Evolutionary conservation across 2,797 vertebrate species (phyloP), one percentile per base, ranked within the genome.

Genomic region (Malacoctenus gilli): DNA sequence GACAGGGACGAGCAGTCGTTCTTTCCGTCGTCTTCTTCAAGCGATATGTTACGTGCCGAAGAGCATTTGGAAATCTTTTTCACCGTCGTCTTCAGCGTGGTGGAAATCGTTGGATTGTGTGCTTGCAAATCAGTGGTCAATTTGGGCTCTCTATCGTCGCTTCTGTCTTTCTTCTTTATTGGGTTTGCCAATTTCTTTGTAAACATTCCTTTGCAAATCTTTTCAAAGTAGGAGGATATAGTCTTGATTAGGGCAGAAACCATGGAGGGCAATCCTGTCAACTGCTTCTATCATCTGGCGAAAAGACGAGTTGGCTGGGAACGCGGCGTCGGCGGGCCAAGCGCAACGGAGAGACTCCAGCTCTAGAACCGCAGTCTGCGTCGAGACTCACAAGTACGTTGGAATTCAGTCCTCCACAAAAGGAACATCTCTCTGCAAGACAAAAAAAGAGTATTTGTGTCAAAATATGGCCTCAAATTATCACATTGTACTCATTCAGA

Each of bases 121-220:
- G 77, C 83, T 85, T 92, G 94, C 77, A 91, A 90, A 85, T 91
- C 89, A 21, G 90, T 81, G 86, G 85, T 84, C 77, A 92, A 83
- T 77, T 93, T 94, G 70, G 93, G 93, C 68, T 95, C 92, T 86
- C 94, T 95, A 85, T 91, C 93, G 85, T 93, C 93, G 62, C 73
- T 89, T 89, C 88, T 93, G 73, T 97, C 95, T 93, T 92, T 97
- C 91, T 94, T 98, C 92, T 94, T 95, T 79, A 93, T 95, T 90
- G 92, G 94, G 90, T 94, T 95, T 84, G 92, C 95, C 93, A 86
- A 86, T 97, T 98, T 99, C 95, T 96, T 98, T 97, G 96, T 96
- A 94, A 99, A 98, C 97, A 99, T 99, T 98, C 96, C 97, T 98
- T 98, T 98, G 90, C 91, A 95, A 95, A 98, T 93, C 94, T 96